Evolutionary conservation across 2,888 invertebrate genomes (phyloP), one percentile per base, ranked within the genome.

Genomic region (Dryobotodes eremita): DNA sequence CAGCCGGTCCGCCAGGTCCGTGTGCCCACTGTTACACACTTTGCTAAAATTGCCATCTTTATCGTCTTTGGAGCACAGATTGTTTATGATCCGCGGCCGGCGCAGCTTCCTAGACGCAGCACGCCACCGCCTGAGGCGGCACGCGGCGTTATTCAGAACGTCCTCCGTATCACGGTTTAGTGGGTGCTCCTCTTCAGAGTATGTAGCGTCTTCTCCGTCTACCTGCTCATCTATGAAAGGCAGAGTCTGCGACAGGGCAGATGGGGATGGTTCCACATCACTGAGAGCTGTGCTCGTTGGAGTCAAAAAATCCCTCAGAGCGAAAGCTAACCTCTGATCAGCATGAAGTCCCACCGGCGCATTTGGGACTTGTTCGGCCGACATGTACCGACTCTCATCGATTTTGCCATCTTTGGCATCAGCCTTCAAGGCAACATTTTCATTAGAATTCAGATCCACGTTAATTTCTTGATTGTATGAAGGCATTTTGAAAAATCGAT

Each of bases 51-150:
- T 91, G 26, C 92, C 90, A 5, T 94, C 93, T 78, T 94, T 93
- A 65, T 94, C 94, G 53, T 93, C 94, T 64, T 90, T 91, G 7
- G 93, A 92, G 87, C 93, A 94, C 77, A 96, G 93, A 84, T 97
- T 97, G 89, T 97, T 97, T 71, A 97, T 97, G 61, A 94, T 97
- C 87, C 94, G 92, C 85, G 93, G 97, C 87, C 93, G 95, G 2
- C 96, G 95, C 57, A 97, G 93, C 88, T 97, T 96, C 69, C 97
- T 93, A 26, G 97, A 96, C 6, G 97, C 95, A 68, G 97, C 97
- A 59, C 97, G 96, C 94, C 97, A 97, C 69, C 97, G 92, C 83
- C 96, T 94, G 89, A 97, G 92, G 75, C 97, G 94, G 86, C 97
- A 96, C 57, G 96, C 97, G 3, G 96, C 96, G 86, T 95, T 97